Evolutionary conservation across 2,113 vertebrate genomes (phyloP).

Genomic region (Lontra canadensis): DNA sequence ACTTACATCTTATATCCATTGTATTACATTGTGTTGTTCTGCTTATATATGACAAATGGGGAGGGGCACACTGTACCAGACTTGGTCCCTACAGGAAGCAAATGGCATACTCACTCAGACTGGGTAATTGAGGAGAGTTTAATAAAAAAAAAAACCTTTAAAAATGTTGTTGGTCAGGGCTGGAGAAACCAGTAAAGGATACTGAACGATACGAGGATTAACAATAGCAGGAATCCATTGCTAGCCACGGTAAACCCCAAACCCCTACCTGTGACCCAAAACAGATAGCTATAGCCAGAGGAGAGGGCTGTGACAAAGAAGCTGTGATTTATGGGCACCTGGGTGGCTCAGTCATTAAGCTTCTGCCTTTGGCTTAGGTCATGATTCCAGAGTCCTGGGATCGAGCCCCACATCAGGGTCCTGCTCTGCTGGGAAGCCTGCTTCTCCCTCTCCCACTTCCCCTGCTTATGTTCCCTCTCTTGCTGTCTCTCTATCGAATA

Average conservation of each 20-base stretch:
- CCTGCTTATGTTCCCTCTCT: too few species aligned
- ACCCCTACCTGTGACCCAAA: not conserved
- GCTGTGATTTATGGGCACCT: not conserved
- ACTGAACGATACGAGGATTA: not conserved
- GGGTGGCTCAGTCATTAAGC: too few species aligned
- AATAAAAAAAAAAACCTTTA: not conserved
- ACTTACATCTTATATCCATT: not conserved
- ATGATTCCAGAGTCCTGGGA: too few species aligned
- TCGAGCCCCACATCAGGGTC: too few species aligned
- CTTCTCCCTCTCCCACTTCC: too few species aligned
- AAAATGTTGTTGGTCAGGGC: not conserved
- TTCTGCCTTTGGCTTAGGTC: too few species aligned
- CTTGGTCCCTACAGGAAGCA: not conserved
- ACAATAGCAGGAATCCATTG: slow-evolving; percentile 27
- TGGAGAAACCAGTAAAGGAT: slow-evolving; percentile 18
- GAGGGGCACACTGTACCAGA: not conserved
- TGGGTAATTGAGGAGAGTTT: not conserved
- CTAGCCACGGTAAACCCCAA: not conserved
- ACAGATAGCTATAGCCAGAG: not conserved
- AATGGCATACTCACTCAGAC: not conserved
- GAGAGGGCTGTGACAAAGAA: not conserved
- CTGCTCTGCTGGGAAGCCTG: too few species aligned
- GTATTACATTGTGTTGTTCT: not conserved
- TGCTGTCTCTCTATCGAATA: too few species aligned
- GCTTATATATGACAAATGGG: not conserved